These are phyloP conservation scores for Sphaeridia pumilis DNA, from an alignment of 2,888 invertebrate species.

Conservation along the genomic window DNA sequence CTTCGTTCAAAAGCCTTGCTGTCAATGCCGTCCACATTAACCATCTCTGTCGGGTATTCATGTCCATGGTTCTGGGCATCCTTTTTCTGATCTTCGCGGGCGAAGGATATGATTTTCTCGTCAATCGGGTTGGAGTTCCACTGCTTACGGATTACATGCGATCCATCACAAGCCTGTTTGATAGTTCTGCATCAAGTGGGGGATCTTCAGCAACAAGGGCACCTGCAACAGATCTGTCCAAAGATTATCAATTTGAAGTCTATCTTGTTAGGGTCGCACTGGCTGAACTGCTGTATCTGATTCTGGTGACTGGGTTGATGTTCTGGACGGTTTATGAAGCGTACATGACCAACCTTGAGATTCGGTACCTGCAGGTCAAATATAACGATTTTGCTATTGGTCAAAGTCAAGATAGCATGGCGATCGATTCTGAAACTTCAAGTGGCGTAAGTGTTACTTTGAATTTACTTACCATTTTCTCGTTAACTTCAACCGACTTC, in stretches of 20 bases:
- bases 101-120: neutral
- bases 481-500: neutral
- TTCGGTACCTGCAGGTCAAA: neutral
- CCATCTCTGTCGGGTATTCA: neutral
- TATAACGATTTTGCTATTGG: slow-evolving; percentile 3
- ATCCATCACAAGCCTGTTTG: neutral
- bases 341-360: neutral
- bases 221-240: neutral
- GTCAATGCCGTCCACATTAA: neutral
- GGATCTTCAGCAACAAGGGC: neutral
- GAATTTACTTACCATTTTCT: too few relatives aligned
- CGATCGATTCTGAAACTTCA: neutral
- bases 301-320: neutral
- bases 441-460: neutral
- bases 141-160: neutral
- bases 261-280: neutral
- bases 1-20: neutral
- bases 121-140: neutral
- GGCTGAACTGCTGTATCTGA: neutral
- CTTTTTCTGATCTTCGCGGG: neutral
- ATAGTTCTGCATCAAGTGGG: neutral
- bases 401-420: neutral
- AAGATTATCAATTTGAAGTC: neutral
- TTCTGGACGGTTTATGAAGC: neutral
- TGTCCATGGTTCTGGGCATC: neutral